phyloP scores from a whole-genome alignment of 2,888 invertebrate species.

The Pardosa pseudoannulata region DNA sequence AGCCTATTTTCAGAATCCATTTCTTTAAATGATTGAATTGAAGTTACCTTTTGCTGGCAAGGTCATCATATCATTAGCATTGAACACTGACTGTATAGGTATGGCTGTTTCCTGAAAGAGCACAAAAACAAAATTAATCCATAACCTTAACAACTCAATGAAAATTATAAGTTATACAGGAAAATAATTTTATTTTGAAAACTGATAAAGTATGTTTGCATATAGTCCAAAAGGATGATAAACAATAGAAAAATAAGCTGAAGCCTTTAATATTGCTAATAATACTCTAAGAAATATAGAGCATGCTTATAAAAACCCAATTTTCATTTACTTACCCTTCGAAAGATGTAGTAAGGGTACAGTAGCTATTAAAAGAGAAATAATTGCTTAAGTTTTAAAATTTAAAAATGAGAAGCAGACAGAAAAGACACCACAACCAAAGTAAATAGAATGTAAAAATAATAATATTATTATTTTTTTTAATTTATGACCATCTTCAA shows the following conservation, averaged over 20 bases:
- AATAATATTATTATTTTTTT: too few relatives aligned
- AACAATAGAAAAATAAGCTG: not conserved
- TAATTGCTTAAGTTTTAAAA: constrained; percentile 22
- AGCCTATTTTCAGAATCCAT: too few relatives aligned
- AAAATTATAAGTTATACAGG: too few relatives aligned
- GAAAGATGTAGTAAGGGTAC: constrained; percentile 71
- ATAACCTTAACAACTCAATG: too few relatives aligned
- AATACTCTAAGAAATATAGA: not conserved
- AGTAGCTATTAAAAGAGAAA: constrained; percentile 56
- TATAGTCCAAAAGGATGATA: too few relatives aligned
- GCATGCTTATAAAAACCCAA: constrained; percentile 5
- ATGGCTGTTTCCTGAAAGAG: constrained; percentile 60
- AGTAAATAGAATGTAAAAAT: not conserved
- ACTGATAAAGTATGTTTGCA: too few relatives aligned
- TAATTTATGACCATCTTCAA: too few relatives aligned
- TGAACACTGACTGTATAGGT: constrained; percentile 52
- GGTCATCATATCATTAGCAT: constrained; percentile 65
- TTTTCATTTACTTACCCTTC: constrained; percentile 52
- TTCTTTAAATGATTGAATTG: too few relatives aligned
- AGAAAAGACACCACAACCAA: constrained; percentile 38
- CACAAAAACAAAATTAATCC: not conserved
- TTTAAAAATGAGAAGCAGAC: not conserved
- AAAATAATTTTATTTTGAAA: not conserved
- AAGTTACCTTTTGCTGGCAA: constrained; percentile 57
- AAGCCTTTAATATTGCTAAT: not conserved